Evolutionary conservation across 2,113 vertebrate species (phyloP).

Genomic region (Cyrtonyx montezumae): DNA sequence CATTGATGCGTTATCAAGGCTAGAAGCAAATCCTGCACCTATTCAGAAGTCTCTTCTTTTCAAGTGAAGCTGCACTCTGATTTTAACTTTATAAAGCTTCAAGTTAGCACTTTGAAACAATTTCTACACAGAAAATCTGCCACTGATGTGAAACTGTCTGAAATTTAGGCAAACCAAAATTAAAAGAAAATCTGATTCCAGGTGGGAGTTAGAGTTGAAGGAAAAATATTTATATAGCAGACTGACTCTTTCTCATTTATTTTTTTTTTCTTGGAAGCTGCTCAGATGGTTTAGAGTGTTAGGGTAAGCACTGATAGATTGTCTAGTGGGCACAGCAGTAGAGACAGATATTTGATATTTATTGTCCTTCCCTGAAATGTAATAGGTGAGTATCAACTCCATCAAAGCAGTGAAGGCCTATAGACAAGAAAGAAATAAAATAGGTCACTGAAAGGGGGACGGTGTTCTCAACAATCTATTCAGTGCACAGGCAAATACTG

Average conservation of each 20-base stretch:
- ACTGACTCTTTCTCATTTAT: not conserved
- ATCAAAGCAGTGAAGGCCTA: not conserved
- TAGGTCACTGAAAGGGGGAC: not conserved
- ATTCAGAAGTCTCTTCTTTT: not conserved
- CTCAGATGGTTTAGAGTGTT: not conserved
- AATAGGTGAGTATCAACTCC: not conserved
- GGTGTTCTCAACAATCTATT: not conserved
- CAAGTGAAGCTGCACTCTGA: not conserved
- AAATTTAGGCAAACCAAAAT: not conserved
- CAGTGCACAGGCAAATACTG: not conserved
- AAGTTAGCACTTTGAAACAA: not conserved
- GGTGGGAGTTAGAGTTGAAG: not conserved
- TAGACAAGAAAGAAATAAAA: not conserved
- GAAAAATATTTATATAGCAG: slow-evolving; percentile 17
- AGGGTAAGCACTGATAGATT: not conserved
- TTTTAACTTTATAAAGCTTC: not conserved
- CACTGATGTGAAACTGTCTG: not conserved
- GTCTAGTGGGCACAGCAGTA: not conserved
- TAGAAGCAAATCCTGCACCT: not conserved
- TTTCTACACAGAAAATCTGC: not conserved
- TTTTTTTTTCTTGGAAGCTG: not conserved
- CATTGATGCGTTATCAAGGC: not conserved
- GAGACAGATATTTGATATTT: not conserved
- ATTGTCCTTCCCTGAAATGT: slow-evolving; percentile 25
- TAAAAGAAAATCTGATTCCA: not conserved